Conservation (phyloP, 1,140 invertebrate genomes). For the Drosophila ogumai region DNA sequence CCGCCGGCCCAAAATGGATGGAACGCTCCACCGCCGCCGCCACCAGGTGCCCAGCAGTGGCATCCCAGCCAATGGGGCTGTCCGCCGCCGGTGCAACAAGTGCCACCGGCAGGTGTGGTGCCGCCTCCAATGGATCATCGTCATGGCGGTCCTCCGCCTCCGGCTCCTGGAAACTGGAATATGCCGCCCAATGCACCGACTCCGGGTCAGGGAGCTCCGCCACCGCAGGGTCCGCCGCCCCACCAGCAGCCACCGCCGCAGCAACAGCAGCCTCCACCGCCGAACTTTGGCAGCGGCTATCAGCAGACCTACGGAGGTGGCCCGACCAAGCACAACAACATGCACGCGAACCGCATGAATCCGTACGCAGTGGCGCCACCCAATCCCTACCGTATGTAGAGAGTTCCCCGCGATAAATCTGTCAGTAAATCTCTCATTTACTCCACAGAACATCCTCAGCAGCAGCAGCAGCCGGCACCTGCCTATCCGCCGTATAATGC, state of each 20-base stretch:
- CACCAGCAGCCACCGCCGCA: constrained; percentile 52
- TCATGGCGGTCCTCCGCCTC: constrained; percentile 72
- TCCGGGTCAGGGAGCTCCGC: constrained; percentile 73
- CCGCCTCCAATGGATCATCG: constrained; percentile 70
- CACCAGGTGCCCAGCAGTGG: constrained; percentile 76
- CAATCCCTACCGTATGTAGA: constrained; percentile 63
- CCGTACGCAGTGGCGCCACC: constrained; percentile 78
- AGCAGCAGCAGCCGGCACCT: constrained; percentile 49
- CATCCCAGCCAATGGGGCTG: constrained; percentile 76
- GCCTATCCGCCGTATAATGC: constrained; percentile 65
- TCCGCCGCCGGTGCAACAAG: constrained; percentile 72
- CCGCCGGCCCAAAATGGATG: constrained; percentile 68
- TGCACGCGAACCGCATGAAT: constrained; percentile 87
- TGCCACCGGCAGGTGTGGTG: constrained; percentile 60
- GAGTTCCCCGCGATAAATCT: rapidly evolving
- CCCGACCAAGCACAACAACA: constrained; percentile 86
- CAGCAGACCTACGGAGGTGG: constrained; percentile 91
- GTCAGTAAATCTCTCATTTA: not conserved
- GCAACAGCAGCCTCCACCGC: constrained; percentile 33
- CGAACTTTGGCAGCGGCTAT: constrained; percentile 90
- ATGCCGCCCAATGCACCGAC: constrained; percentile 76
- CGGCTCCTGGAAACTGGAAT: constrained; percentile 84
- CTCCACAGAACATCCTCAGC: constrained; percentile 51
- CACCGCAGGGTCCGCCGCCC: constrained; percentile 56
- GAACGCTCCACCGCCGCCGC: constrained; percentile 71